Evolutionary conservation across 2,797 vertebrate genomes (phyloP).

Genomic region (Eulemur rubriventer): DNA sequence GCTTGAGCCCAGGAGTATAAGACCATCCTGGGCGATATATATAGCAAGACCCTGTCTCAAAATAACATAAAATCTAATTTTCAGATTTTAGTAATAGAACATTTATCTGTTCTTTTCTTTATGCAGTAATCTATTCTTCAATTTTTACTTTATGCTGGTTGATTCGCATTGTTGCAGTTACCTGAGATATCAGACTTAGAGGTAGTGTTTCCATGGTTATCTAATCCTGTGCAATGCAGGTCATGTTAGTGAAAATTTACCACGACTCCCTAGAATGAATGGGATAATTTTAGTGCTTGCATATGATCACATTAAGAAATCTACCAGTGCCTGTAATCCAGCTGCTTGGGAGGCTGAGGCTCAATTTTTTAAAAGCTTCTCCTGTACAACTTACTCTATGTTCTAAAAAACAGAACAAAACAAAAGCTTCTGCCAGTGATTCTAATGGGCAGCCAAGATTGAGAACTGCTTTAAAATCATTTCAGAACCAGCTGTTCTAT

Average conservation of each 20-base stretch:
- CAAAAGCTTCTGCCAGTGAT: neutral
- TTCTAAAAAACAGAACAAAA: too few relatives aligned
- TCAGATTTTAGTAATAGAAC: neutral
- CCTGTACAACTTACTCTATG: too few relatives aligned
- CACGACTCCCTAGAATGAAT: neutral
- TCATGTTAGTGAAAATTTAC: slow-evolving; percentile 12
- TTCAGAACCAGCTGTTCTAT: neutral
- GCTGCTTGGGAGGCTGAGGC: neutral
- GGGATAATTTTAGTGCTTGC: neutral
- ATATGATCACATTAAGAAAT: neutral
- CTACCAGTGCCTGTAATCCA: neutral
- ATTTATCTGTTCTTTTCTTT: slow-evolving; percentile 16
- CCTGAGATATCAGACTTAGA: neutral
- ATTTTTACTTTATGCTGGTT: neutral
- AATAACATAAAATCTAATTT: neutral
- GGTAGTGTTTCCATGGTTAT: neutral
- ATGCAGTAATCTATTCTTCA: neutral
- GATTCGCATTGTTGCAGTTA: neutral
- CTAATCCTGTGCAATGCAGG: neutral
- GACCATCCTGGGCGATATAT: neutral
- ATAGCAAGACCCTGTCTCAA: neutral
- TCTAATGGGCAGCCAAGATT: slow-evolving; percentile 20
- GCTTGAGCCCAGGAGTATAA: too few relatives aligned
- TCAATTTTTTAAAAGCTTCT: neutral
- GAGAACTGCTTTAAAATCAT: slow-evolving; percentile 7